phyloP scores from a whole-genome alignment of 2,797 vertebrate species.

The Enteromius trimaculatus region DNA sequence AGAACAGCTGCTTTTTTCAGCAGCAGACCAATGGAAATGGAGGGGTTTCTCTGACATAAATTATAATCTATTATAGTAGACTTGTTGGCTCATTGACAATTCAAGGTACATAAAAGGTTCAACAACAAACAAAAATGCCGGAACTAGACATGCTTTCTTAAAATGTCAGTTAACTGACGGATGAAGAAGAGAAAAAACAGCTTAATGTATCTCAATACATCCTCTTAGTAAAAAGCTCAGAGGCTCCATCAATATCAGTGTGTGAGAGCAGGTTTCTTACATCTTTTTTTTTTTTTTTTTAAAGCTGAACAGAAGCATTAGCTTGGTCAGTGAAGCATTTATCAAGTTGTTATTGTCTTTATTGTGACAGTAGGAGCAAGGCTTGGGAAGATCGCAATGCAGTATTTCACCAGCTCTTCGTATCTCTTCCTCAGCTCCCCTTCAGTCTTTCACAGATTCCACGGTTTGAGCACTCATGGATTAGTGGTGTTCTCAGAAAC shows the following conservation, averaged over 20 bases:
- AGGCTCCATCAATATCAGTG: conserved; percentile 34
- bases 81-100: conserved; percentile 1
- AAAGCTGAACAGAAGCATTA: background rate
- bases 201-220: conserved; percentile 13
- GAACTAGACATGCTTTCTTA: background rate
- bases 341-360: conserved; percentile 47
- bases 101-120: background rate
- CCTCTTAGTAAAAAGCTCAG: background rate
- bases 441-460: conserved; percentile 51
- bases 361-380: conserved; percentile 33
- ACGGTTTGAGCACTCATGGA: conserved; percentile 26
- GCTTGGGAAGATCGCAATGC: conserved; percentile 31
- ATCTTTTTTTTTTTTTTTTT: background rate
- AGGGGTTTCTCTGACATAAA: background rate
- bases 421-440: conserved; percentile 53
- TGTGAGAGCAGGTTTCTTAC: conserved; percentile 50
- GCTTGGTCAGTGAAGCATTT: conserved; percentile 31
- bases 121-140: background rate
- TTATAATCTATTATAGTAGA: background rate
- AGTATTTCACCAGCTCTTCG: conserved; percentile 19
- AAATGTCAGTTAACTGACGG: conserved; percentile 25
- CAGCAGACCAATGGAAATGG: background rate
- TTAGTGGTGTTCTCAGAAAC: conserved; percentile 48
- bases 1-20: background rate
- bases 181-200: background rate